Base-by-base conservation (phyloP, 2,113 vertebrate genomes). In the Motacilla alba region DNA sequence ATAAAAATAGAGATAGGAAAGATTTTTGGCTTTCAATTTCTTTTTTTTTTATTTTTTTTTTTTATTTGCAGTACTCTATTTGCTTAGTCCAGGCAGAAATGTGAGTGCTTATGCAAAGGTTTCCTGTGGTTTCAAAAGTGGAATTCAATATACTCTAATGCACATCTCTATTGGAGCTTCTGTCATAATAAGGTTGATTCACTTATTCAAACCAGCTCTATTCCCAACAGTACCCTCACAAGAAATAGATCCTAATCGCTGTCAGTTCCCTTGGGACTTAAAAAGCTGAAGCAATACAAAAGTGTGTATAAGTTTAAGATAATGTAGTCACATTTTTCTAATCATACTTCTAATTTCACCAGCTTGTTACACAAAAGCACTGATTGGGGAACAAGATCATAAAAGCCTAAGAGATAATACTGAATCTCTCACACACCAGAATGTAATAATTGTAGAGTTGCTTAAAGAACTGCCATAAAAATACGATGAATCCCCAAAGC, bases 241-340 rank as follows among this genome's bases (percentile, higher is more conserved):
- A 93, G 95, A 97, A 98, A 97, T 97, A 96, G 97, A 97, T 83
- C 88, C 88, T 96, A 97, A 98, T 97, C 88, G 1, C 90, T 95
- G 93, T 47, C 96, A 92, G 92, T 76, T 96, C 95, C 89, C 78
- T 15, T 0, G 30, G 73, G 96, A 95, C 43, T 88, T 94, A 44
- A 93, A 97, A 97, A 97, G 41, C 91, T 97, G 81, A 96, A 95
- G 95, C 68, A 96, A 95, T 96, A 97, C 81, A 73, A 79, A 86
- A 96, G 50, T 93, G 69, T 89, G 74, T 97, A 67, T 89, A 96
- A 93, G 58, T 93, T 96, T 98, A 93, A 95, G 93, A 93, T 96
- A 97, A 95, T 91, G 83, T 89, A 97, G 93, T 97, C 95, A 97
- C 87, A 96, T 97, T 98, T 96, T 94, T 95, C 96, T 95, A 97